Conservation (phyloP, 2,888 invertebrate species). For the Drosophila emarginata region DNA sequence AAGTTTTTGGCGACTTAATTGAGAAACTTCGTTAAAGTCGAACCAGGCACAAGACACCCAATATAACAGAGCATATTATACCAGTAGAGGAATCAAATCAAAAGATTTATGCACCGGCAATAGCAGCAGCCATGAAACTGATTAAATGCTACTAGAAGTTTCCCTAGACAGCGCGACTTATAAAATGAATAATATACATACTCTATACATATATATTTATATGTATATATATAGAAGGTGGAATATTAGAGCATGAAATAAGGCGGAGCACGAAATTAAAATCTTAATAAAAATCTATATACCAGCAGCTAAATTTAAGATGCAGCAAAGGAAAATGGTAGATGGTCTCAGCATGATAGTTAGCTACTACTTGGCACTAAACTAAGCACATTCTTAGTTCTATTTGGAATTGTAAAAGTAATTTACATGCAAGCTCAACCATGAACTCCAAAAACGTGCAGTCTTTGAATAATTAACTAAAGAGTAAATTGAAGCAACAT, state of each 20-base stretch:
- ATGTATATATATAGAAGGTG: conserved; percentile 42
- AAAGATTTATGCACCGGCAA: conserved; percentile 3
- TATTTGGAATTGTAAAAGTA: conserved; percentile 52
- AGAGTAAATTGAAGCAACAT: not conserved
- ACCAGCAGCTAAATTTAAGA: not conserved
- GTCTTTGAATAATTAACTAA: conserved; percentile 41
- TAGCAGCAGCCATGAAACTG: conserved; percentile 42
- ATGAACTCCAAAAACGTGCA: conserved; percentile 21
- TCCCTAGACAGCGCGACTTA: conserved; percentile 10
- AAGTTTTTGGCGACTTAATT: conserved; percentile 62
- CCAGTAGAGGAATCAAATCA: conserved; percentile 17
- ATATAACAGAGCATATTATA: conserved; percentile 21
- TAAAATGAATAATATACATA: not conserved
- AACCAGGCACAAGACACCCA: conserved; percentile 16
- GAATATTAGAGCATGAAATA: conserved; percentile 68
- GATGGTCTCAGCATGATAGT: not conserved
- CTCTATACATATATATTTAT: conserved; percentile 11
- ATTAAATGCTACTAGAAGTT: conserved; percentile 50
- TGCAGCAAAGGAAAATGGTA: conserved; percentile 10
- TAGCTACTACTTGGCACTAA: not conserved
- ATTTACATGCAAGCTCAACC: conserved; percentile 58
- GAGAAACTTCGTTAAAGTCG: conserved; percentile 56
- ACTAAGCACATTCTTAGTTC: conserved; percentile 33
- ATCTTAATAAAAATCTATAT: conserved; percentile 24
- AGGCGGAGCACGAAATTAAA: conserved; percentile 53